These are phyloP conservation scores for Paratrypauchen microcephalus DNA, from an alignment of 2,797 vertebrate genomes.

Conservation along the genomic window DNA sequence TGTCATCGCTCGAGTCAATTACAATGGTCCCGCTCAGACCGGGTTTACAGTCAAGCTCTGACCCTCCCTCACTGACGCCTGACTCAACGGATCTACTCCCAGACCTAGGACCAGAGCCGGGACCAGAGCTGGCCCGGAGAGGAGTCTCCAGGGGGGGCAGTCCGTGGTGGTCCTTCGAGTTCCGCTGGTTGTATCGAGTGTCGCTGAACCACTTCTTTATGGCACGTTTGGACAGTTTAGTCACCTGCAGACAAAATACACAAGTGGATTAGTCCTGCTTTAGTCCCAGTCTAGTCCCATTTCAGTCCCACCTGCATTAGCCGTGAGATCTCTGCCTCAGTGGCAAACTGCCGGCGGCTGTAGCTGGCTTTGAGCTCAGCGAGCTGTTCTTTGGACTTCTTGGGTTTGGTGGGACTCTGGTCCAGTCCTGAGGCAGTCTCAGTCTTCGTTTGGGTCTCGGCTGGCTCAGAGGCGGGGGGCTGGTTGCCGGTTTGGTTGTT, in stretches of 20 bases:
- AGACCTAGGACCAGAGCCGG: not conserved
- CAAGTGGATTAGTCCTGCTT: not conserved
- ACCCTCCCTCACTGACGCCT: not conserved
- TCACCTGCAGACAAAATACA: slow-evolving; percentile 79
- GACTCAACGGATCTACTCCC: not conserved
- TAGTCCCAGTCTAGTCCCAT: not conserved
- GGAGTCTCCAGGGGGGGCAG: slow-evolving; percentile 23
- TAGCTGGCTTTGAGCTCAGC: slow-evolving; percentile 95
- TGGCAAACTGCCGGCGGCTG: slow-evolving; percentile 89
- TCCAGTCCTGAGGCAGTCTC: slow-evolving; percentile 75
- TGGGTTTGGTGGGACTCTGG: slow-evolving; percentile 81
- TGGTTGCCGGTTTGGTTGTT: slow-evolving; percentile 70
- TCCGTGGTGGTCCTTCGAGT: slow-evolving; percentile 89
- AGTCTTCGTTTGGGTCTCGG: slow-evolving; percentile 73
- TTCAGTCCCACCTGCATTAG: slow-evolving; percentile 84
- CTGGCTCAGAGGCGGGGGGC: slow-evolving; percentile 81
- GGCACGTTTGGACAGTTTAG: slow-evolving; percentile 93
- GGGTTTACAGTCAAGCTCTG: not conserved
- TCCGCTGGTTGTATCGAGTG: slow-evolving; percentile 97
- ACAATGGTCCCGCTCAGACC: slow-evolving; percentile 76
- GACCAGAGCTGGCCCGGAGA: not conserved
- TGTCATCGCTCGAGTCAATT: slow-evolving; percentile 94
- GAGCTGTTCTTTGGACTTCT: slow-evolving; percentile 97
- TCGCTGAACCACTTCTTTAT: slow-evolving; percentile 99
- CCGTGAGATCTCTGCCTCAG: slow-evolving; percentile 88